Conservation (phyloP, 2,113 vertebrate species). For the Oenanthe oenanthe region DNA sequence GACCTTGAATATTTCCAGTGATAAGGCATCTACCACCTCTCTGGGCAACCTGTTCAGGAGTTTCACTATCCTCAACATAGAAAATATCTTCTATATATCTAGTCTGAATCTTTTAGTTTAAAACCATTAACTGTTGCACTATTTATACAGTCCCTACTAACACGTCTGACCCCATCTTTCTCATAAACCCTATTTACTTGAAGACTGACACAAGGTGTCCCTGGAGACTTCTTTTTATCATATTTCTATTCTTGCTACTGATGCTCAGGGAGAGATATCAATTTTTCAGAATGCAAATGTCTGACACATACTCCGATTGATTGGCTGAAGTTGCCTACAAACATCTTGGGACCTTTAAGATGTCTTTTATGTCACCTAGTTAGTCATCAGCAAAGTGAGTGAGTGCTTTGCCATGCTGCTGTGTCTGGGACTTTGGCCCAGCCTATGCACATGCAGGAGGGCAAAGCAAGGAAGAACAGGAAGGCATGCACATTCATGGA, state of each 20-base stretch:
- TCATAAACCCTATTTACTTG: neutral
- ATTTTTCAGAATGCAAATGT: neutral
- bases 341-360: neutral
- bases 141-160: fast-evolving
- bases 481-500: fast-evolving
- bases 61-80: neutral
- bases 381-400: neutral
- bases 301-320: neutral
- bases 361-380: neutral
- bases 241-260: neutral
- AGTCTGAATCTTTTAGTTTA: neutral
- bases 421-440: neutral
- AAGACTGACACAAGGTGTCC: neutral
- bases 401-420: neutral
- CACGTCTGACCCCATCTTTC: neutral
- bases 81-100: neutral
- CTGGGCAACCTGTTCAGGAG: neutral
- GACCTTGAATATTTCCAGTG: neutral
- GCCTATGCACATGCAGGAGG: neutral
- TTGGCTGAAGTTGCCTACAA: neutral
- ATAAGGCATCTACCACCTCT: neutral
- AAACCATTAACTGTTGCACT: neutral
- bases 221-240: neutral
- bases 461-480: neutral
- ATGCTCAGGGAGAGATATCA: neutral